Evolutionary conservation across 2,797 vertebrate genomes (phyloP), one percentile per base, ranked within the genome.

Genomic region (Babyrousa celebensis): DNA sequence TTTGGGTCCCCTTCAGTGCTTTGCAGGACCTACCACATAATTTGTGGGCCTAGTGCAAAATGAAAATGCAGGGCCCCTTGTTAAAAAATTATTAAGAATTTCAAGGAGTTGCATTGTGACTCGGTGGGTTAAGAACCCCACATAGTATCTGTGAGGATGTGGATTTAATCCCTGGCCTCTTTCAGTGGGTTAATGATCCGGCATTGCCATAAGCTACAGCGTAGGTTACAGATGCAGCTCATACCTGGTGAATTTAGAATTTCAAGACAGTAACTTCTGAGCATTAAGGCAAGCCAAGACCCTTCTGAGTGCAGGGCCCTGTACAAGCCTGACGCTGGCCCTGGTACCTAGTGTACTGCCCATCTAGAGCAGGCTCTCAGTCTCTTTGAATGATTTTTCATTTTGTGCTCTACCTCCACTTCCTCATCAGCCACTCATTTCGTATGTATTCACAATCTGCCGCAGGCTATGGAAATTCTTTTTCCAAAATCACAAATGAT

Each of bases 371-470:
- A 56, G 43, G 21, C 36, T 91, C 10, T 77, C 12, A 0, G 29
- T 52, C 18, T 74, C 60, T 85, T 65, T 71, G 36, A 65, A n/a
- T 29, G 65, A 43, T 89, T 90, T 89, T 48, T 21, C 63, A 36
- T 92, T 88, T 86, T 77, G 29, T 77, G n/a, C 70, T 70, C 60
- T 91, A 65, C 48, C 27, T 89, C 52, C 7, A 82, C 36, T 96
- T 83, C 71, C 52, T 92, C n/a, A 72, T 92, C 43, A 85, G 62
- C 82, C 62, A 94, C n/a, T 89, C 20, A 36, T 86, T 85, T 80
- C 58, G 78, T 60, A 83, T 25, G 23, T 68, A 32, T 84, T 87
- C 48, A 8, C 43, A 79, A 75, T 91, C 48, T 90, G 12, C 23
- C 40, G 43, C 16, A 36, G 23, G 27, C 18, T 90, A 40, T 29